phyloP scores from a whole-genome alignment of 1,140 invertebrate species.

The Macrocentrus cingulum region DNA sequence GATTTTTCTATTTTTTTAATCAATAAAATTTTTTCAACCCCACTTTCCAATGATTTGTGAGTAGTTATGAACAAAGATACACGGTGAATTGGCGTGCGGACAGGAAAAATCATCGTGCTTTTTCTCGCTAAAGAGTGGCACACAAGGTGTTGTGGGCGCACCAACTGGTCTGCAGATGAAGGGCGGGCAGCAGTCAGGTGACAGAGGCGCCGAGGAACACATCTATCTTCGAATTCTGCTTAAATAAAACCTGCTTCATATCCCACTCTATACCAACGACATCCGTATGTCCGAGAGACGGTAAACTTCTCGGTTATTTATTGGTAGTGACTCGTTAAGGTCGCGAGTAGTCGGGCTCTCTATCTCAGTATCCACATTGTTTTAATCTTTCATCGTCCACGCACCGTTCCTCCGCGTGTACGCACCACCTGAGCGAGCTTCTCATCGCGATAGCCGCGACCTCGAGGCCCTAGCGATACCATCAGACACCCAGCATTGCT shows the following conservation, averaged over 20 bases:
- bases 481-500: constrained; percentile 30
- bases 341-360: constrained; percentile 10
- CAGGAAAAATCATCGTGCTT: constrained; percentile 24
- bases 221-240: constrained; percentile 49
- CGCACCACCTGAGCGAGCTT: constrained; percentile 15
- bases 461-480: constrained; percentile 34
- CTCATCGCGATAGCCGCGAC: constrained; percentile 30
- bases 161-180: constrained; percentile 41
- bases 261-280: constrained; percentile 1
- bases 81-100: constrained; percentile 15
- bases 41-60: constrained; percentile 1
- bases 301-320: constrained; percentile 44
- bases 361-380: constrained; percentile 30
- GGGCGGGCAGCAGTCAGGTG: constrained; percentile 43
- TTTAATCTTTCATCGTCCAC: constrained; percentile 22
- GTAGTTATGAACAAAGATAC: background rate
- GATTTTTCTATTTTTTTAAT: background rate
- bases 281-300: no score
- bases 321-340: constrained; percentile 48
- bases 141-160: constrained; percentile 20
- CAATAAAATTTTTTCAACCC: background rate
- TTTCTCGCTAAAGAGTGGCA: no score
- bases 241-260: background rate
- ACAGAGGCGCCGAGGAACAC: constrained; percentile 53
- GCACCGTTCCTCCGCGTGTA: background rate